Conservation (phyloP, 2,888 invertebrate genomes). For the Deilephila elpenor region DNA sequence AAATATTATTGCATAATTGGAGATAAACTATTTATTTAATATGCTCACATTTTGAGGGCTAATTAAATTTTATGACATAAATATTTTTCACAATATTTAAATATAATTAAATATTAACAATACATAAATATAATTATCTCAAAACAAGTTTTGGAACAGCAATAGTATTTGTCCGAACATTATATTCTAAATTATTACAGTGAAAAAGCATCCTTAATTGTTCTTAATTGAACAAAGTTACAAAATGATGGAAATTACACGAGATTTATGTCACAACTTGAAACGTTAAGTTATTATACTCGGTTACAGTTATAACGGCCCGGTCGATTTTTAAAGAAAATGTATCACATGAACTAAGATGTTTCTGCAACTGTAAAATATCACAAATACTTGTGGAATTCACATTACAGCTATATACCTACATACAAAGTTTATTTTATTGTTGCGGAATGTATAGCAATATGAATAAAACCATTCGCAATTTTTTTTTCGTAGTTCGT, state of each 20-base stretch:
- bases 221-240: background rate
- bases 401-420: background rate
- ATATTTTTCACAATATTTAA: background rate
- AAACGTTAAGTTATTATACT: conserved; percentile 1
- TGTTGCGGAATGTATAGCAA: too few species aligned
- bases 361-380: conserved; percentile 5
- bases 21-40: background rate
- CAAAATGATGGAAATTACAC: background rate
- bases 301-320: conserved; percentile 11
- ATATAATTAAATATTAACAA: too few species aligned
- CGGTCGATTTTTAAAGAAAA: conserved; percentile 9
- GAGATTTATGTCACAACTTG: background rate
- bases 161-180: too few species aligned
- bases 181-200: background rate
- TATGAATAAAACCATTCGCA: too few species aligned
- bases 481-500: too few species aligned
- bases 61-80: background rate
- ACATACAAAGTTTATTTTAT: too few species aligned
- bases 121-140: too few species aligned
- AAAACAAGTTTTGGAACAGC: too few species aligned
- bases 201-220: background rate
- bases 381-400: background rate
- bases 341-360: background rate
- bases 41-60: background rate
- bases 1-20: background rate